Conservation (phyloP, 2,797 vertebrate genomes). For the Sandelia bainsii region DNA sequence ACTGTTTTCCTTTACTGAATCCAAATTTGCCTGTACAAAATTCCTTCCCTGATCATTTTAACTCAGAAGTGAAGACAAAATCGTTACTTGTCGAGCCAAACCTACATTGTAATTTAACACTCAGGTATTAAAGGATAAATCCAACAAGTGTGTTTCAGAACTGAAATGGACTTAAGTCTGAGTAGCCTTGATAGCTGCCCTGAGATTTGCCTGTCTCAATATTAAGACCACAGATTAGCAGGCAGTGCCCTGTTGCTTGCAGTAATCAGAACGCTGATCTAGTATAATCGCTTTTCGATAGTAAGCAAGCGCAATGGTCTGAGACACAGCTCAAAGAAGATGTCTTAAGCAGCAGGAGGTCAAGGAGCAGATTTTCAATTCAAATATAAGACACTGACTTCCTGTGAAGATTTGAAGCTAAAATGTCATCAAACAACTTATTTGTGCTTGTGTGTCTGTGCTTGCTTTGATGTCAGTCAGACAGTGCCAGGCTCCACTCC, state of each 20-base stretch:
- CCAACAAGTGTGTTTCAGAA: conserved; percentile 23
- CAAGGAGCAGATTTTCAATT: conserved; percentile 38
- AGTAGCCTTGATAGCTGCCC: conserved; percentile 55
- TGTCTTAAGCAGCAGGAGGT: conserved; percentile 58
- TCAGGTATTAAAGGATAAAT: neutral
- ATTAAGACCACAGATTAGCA: conserved; percentile 73
- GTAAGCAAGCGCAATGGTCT: conserved; percentile 58
- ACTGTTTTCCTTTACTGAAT: neutral
- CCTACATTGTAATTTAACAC: conserved; percentile 1
- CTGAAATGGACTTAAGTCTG: conserved; percentile 27
- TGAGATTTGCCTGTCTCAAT: conserved; percentile 60
- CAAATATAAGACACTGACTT: conserved; percentile 18
- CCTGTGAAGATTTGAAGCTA: neutral
- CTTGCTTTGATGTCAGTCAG: conserved; percentile 52
- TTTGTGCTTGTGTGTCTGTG: conserved; percentile 14
- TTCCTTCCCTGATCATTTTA: no score
- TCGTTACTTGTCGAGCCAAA: neutral
- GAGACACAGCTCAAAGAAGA: conserved; percentile 45
- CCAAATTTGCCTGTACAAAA: neutral
- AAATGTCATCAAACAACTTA: conserved; percentile 17
- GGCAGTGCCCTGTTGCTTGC: conserved; percentile 46
- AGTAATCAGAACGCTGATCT: conserved; percentile 76
- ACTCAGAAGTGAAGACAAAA: no score
- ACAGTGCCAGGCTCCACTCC: conserved; percentile 14
- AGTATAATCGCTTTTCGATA: conserved; percentile 69